Evolutionary conservation across 2,113 vertebrate species (phyloP).

Genomic region (Crotalus horridus): DNA sequence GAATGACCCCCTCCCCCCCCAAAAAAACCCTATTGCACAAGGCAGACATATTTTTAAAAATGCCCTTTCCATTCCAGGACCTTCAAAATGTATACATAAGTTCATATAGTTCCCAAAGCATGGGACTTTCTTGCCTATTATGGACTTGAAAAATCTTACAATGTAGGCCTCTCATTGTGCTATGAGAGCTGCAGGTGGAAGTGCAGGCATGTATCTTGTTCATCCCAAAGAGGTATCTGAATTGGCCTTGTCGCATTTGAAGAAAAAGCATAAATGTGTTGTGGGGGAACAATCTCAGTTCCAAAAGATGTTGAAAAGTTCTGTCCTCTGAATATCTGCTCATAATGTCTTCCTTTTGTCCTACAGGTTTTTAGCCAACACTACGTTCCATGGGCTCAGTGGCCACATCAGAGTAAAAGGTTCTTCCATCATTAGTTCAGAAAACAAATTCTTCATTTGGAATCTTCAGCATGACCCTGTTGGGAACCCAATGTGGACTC

Average conservation of each 20-base stretch:
- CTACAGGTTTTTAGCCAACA: constrained; percentile 89
- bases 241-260: neutral
- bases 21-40: neutral
- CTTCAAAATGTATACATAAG: neutral
- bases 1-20: neutral
- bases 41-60: neutral
- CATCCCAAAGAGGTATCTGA: neutral
- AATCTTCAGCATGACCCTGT: constrained; percentile 90
- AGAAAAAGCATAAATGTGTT: neutral
- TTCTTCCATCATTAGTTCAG: constrained; percentile 82
- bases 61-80: neutral
- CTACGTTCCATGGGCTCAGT: constrained; percentile 88
- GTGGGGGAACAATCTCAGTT: neutral
- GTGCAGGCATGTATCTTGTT: neutral
- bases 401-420: constrained; percentile 84
- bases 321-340: neutral
- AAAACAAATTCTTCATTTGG: constrained; percentile 94
- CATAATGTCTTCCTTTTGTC: constrained; percentile 43
- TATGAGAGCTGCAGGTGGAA: neutral
- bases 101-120: neutral
- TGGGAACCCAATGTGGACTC: constrained; percentile 92
- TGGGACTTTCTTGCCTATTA: neutral
- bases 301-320: neutral
- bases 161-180: neutral
- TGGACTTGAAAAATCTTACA: neutral